Evolutionary conservation across 2,113 vertebrate genomes (phyloP), one percentile per base, ranked within the genome.

Genomic region (Tachysurus vachellii): DNA sequence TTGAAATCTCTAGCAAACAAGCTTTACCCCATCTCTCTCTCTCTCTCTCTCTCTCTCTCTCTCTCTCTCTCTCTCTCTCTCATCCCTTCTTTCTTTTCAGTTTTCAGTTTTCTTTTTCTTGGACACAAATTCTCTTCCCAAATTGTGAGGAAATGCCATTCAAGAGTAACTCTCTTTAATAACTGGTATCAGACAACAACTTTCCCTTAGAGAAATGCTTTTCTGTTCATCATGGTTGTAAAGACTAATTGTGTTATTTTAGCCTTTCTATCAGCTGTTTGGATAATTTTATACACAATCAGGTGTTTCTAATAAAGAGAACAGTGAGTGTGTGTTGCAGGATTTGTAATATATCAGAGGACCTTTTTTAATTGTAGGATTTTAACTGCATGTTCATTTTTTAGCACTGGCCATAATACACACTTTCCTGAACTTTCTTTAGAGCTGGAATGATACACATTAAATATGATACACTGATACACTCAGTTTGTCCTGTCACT

Each of bases 401-500:
- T 66, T 28, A 4, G 4, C 62, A 28, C n/a, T 64, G 61, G 9
- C 3, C 26, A 11, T 66, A 66, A n/a, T 13, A 13, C 11, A 12
- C 14, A 68, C 28, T 44, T 36, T 12, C 0, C 28, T 26, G 64
- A 28, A 28, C 19, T 31, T 21, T 44, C 0, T 21, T 28, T 85
- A 81, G 84, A 66, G 79, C 84, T 91, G 62, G 53, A 81, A 80
- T 88, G 89, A 71, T n/a, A n/a, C n/a, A n/a, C n/a, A n/a, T 28
- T 84, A 91, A 93, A 93, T 79, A 56, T 56, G 10, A 19, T 80
- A 80, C n/a, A 62, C 44, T 31, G 85, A 64, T 88, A 56, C 31
- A 76, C 87, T 59, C 26, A 61, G 88, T 21, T 86, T 77, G 85
- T 87, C 56, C 88, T 89, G 68, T 75, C 66, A 59, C 64, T 90